These are phyloP conservation scores for Ernsta delagoae DNA, from an alignment of 2,888 invertebrate species.

Conservation along the genomic window DNA sequence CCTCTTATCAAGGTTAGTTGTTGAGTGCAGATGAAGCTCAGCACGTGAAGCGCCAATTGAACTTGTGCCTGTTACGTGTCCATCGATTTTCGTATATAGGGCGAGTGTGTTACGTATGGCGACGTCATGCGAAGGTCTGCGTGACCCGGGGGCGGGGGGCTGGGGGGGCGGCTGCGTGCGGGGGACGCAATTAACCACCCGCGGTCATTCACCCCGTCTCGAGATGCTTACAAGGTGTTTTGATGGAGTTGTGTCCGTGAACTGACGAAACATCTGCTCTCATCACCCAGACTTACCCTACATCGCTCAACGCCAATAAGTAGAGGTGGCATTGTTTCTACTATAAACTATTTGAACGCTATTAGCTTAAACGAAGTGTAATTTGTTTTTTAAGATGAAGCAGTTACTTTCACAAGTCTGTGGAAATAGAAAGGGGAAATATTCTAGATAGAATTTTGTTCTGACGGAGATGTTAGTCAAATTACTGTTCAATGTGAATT, in stretches of 20 bases:
- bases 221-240: constrained; percentile 30
- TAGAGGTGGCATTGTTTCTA: too few relatives aligned
- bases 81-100: constrained; percentile 78
- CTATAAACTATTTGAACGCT: too few relatives aligned
- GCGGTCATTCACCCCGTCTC: constrained; percentile 69
- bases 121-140: constrained; percentile 69
- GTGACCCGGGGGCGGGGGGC: constrained; percentile 55
- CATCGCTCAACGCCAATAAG: background rate
- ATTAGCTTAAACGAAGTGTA: too few relatives aligned
- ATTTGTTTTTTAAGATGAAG: too few relatives aligned
- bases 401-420: too few relatives aligned
- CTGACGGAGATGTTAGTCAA: too few relatives aligned
- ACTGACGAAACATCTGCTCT: constrained; percentile 9
- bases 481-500: too few relatives aligned
- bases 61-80: constrained; percentile 66
- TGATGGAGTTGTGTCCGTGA: constrained; percentile 10
- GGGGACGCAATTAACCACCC: constrained; percentile 71
- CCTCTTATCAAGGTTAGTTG: background rate
- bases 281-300: background rate
- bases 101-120: constrained; percentile 56
- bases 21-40: constrained; percentile 18
- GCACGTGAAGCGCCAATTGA: constrained; percentile 48
- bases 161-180: constrained; percentile 36
- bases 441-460: too few relatives aligned
- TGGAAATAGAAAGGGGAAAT: too few relatives aligned